These are phyloP conservation scores for Diarsia brunnea DNA, from an alignment of 2,888 invertebrate species.

Conservation along the genomic window DNA sequence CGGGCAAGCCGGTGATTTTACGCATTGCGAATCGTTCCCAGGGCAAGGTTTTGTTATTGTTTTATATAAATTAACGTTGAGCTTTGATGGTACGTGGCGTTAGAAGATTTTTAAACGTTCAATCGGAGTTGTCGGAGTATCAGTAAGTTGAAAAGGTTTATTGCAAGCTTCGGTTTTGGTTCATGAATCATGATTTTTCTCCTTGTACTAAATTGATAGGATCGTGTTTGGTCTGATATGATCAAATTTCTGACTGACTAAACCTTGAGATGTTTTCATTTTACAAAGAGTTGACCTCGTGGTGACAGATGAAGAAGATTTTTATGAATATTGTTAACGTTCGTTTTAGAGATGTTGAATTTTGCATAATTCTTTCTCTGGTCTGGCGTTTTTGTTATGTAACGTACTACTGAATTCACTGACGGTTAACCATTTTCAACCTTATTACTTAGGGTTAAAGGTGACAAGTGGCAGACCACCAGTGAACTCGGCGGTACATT, in stretches of 20 bases:
- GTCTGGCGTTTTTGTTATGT: too few species aligned
- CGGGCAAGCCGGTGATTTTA: slow-evolving; percentile 59
- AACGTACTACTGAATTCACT: too few species aligned
- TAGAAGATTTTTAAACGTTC: background rate
- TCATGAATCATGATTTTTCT: background rate
- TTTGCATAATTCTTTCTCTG: background rate
- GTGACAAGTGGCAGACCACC: too few species aligned
- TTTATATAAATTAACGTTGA: slow-evolving; percentile 42
- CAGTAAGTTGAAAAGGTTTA: background rate
- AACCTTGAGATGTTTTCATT: background rate
- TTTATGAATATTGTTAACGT: background rate
- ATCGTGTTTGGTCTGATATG: background rate
- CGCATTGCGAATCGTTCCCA: slow-evolving; percentile 57
- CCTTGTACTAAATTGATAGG: background rate
- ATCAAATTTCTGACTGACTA: background rate
- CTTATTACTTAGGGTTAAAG: too few species aligned
- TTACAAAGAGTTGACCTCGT: background rate
- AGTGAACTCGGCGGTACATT: background rate
- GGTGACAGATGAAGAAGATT: background rate
- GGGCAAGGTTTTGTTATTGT: slow-evolving; percentile 40
- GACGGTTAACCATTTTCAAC: too few species aligned
- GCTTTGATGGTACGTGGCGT: slow-evolving; percentile 8
- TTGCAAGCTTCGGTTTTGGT: background rate
- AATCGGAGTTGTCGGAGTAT: background rate
- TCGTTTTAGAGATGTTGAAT: background rate